A percentile compares a stretch with the other conserved stretches of the same genome.
Conservation (phyloP, 2,888 invertebrate species). For the Drosophila barbarae region DNA sequence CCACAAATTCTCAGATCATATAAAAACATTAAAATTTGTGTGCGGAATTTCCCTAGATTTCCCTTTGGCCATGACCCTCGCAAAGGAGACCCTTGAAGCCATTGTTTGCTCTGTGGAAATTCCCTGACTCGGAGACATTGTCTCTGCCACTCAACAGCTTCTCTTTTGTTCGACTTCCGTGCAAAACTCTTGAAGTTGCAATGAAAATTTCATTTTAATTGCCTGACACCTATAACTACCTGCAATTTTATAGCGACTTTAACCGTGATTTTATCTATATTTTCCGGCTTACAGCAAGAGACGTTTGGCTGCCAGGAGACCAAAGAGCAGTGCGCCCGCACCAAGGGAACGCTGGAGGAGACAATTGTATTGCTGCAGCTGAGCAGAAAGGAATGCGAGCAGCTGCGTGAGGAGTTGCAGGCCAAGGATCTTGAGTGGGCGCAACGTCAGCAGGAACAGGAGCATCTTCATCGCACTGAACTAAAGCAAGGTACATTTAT, state of each 20-base stretch:
- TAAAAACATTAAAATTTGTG: neutral
- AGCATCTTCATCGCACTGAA: constrained; percentile 76
- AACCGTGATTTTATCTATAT: constrained; percentile 1
- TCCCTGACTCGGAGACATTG: constrained; percentile 28
- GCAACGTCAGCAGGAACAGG: constrained; percentile 74
- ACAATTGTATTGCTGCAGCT: constrained; percentile 73
- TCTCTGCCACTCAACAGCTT: constrained; percentile 21
- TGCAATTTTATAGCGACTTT: constrained; percentile 23
- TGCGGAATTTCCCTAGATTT: constrained; percentile 4
- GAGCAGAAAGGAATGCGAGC: constrained; percentile 71
- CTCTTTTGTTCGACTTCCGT: constrained; percentile 34
- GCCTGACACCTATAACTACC: constrained; percentile 12
- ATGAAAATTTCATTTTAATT: constrained; percentile 34
- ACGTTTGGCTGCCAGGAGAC: constrained; percentile 75
- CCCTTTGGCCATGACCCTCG: constrained; percentile 9
- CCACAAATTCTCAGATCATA: neutral
- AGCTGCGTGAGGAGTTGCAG: constrained; percentile 75
- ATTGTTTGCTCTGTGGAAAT: constrained; percentile 34
- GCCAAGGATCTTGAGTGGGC: constrained; percentile 76
- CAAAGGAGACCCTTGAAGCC: constrained; percentile 4
- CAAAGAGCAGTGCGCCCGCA: constrained; percentile 66
- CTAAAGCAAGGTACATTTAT: constrained; percentile 74
- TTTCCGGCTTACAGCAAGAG: constrained; percentile 74
- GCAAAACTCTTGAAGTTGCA: constrained; percentile 34
- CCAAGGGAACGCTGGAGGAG: constrained; percentile 68